Evolutionary conservation across 2,888 invertebrate species (phyloP).

Genomic region (Empis stercorea): DNA sequence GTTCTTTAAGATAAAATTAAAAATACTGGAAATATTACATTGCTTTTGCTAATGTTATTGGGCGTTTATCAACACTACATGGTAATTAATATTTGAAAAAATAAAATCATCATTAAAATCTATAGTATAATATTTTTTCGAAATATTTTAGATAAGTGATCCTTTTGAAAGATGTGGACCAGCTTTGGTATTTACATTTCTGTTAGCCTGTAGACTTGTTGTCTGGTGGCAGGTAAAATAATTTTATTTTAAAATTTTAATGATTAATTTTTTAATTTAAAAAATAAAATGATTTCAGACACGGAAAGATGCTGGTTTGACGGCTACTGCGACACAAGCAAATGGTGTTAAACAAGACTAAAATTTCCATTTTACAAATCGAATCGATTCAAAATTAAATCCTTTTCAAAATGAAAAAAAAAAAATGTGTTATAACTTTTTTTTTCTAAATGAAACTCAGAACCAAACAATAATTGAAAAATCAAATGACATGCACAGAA

Average conservation of each 20-base stretch:
- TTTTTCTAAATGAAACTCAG: conserved; percentile 3
- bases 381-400: neutral
- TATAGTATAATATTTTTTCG: too few relatives aligned
- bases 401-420: neutral
- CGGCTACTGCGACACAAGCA: conserved; percentile 40
- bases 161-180: conserved; percentile 85
- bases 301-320: conserved; percentile 39
- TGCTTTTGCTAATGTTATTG: conserved; percentile 72
- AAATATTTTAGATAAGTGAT: conserved; percentile 44
- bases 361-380: conserved; percentile 10
- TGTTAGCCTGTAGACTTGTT: conserved; percentile 78
- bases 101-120: too few relatives aligned
- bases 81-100: conserved; percentile 37
- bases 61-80: conserved; percentile 88
- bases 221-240: conserved; percentile 48
- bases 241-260: neutral
- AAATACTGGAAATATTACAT: conserved; percentile 73
- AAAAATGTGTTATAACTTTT: too few relatives aligned
- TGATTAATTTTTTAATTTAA: neutral
- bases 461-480: conserved; percentile 7
- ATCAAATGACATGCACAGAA: conserved; percentile 2
- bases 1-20: conserved; percentile 68
- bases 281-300: conserved; percentile 40
- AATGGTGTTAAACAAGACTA: conserved; percentile 51
- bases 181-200: conserved; percentile 82